A percentile compares a stretch with the other conserved stretches of the same genome.
Conservation (phyloP, 2,888 invertebrate species). For the Amphiduros pacificus region DNA sequence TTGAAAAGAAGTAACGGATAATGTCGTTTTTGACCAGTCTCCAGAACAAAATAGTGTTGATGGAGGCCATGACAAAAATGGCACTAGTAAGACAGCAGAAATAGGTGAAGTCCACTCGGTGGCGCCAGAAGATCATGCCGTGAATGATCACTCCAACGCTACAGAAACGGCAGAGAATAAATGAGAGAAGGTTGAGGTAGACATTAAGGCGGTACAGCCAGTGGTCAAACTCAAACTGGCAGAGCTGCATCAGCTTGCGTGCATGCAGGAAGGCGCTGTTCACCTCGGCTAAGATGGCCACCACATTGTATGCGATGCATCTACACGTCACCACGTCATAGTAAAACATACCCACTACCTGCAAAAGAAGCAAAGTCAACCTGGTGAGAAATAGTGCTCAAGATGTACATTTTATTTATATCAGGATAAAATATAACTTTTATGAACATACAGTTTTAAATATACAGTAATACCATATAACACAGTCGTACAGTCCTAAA, state of each 20-base stretch:
- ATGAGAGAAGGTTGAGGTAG: constrained; percentile 48
- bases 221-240: constrained; percentile 36
- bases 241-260: constrained; percentile 56
- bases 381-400: too few relatives aligned
- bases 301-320: constrained; percentile 50
- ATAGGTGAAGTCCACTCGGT: constrained; percentile 41
- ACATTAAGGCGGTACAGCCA: constrained; percentile 43
- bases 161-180: constrained; percentile 46
- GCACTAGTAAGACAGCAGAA: constrained; percentile 30
- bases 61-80: constrained; percentile 44
- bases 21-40: constrained; percentile 53
- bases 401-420: too few relatives aligned
- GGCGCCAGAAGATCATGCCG: constrained; percentile 38
- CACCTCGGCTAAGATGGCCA: constrained; percentile 54
- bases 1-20: constrained; percentile 20
- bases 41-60: constrained; percentile 53
- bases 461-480: too few relatives aligned
- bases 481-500: too few relatives aligned
- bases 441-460: too few relatives aligned
- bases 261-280: constrained; percentile 58
- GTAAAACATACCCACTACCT: constrained; percentile 53
- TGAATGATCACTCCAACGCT: constrained; percentile 37
- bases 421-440: too few relatives aligned
- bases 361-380: constrained; percentile 22
- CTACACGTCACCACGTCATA: constrained; percentile 46